These are phyloP conservation scores for Pseudococcus jackbeardsleyi DNA, from an alignment of 2,888 invertebrate species.

Conservation along the genomic window DNA sequence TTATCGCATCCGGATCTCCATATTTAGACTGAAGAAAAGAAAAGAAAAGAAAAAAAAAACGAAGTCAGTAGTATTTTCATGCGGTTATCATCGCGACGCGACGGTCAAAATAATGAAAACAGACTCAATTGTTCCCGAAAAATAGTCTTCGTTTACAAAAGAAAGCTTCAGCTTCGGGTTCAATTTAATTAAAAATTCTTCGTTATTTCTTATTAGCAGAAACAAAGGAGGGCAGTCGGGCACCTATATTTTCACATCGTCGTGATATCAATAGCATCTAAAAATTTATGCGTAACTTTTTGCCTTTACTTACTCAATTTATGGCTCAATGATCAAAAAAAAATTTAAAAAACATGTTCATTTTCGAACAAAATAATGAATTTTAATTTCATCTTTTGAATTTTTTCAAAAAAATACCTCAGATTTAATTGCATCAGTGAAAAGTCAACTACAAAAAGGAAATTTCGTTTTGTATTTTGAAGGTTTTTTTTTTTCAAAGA, in stretches of 20 bases:
- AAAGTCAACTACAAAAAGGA: background rate
- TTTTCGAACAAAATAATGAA: background rate
- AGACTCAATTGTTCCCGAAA: too few relatives aligned
- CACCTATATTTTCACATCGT: background rate
- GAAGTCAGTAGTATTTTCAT: too few relatives aligned
- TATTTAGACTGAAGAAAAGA: too few relatives aligned
- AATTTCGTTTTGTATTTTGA: background rate
- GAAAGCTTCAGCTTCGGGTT: background rate
- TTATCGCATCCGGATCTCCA: too few relatives aligned
- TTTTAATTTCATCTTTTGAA: too few relatives aligned
- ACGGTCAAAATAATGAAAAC: too few relatives aligned
- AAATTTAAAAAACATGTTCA: background rate
- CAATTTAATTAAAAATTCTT: background rate
- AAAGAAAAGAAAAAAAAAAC: too few relatives aligned
- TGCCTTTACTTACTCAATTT: background rate
- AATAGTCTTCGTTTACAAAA: too few relatives aligned
- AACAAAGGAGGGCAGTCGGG: background rate
- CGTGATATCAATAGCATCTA: background rate
- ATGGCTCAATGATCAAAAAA: background rate
- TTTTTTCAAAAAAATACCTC: too few relatives aligned
- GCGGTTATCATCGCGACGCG: too few relatives aligned
- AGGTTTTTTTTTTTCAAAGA: background rate
- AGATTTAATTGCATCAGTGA: background rate
- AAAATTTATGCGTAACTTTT: background rate
- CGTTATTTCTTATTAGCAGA: background rate